Percentiles rank a stretch among this genome's conserved stretches.
Evolutionary conservation across 1,140 invertebrate genomes (phyloP).

Genomic region (Bombus difficillimus): DNA sequence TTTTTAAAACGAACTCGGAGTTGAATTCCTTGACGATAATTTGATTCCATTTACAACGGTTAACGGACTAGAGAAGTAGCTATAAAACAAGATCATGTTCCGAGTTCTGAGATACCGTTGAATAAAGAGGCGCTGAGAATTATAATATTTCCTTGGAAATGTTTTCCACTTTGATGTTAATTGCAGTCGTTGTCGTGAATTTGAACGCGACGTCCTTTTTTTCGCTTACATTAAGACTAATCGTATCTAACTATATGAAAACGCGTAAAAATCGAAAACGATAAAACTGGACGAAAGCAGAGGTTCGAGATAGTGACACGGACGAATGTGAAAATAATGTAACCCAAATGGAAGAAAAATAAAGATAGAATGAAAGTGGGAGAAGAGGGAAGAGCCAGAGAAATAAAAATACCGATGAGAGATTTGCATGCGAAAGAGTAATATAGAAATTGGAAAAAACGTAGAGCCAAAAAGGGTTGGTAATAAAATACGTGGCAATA

Average conservation of each 20-base stretch:
- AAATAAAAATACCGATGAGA: not conserved
- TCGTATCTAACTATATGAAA: no score
- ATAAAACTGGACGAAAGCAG: no score
- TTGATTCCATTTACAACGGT: not conserved
- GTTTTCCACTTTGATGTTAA: not conserved
- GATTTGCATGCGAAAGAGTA: not conserved
- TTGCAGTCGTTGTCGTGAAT: not conserved
- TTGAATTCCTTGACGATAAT: not conserved
- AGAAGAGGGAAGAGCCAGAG: not conserved
- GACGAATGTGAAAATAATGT: not conserved
- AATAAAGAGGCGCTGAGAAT: not conserved
- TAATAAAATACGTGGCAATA: not conserved
- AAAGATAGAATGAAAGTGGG: not conserved
- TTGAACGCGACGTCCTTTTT: not conserved
- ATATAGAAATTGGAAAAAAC: not conserved
- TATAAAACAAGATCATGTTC: not conserved
- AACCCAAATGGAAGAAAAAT: not conserved
- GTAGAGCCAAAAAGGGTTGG: not conserved
- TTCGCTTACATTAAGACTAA: no score
- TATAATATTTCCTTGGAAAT: not conserved
- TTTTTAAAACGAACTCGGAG: not conserved
- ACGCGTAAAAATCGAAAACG: no score
- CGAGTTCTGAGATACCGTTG: not conserved
- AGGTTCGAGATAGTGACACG: no score
- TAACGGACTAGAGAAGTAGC: not conserved